Conservation (phyloP, 2,113 vertebrate species). For the Halcyon senegalensis region DNA sequence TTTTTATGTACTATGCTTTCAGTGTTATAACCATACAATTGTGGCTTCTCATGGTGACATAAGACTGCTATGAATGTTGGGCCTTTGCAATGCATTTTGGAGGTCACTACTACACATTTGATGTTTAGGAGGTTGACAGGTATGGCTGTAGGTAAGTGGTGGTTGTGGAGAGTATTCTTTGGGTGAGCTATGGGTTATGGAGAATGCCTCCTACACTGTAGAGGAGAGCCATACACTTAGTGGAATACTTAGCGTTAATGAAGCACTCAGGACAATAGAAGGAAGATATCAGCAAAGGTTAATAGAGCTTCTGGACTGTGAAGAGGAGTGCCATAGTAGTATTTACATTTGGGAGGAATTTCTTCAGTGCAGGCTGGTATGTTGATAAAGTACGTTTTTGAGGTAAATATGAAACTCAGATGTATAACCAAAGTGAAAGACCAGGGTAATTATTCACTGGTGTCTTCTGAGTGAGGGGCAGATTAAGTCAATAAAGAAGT, state of each 20-base stretch:
- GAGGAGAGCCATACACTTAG: background rate
- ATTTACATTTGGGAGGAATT: background rate
- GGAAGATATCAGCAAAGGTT: background rate
- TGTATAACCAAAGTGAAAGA: background rate
- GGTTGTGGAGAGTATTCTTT: slow-evolving; percentile 53
- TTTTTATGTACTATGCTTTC: slow-evolving; percentile 80
- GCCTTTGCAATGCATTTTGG: slow-evolving; percentile 78
- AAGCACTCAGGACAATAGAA: background rate
- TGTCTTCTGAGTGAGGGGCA: background rate
- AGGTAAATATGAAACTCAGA: background rate
- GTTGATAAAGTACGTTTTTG: background rate
- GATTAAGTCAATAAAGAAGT: background rate
- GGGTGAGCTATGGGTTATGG: slow-evolving; percentile 62
- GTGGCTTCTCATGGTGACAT: slow-evolving; percentile 80
- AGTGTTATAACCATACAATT: slow-evolving; percentile 82
- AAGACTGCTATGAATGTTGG: slow-evolving; percentile 76
- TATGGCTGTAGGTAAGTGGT: slow-evolving; percentile 79
- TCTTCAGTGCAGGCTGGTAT: background rate
- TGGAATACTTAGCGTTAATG: background rate
- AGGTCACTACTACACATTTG: slow-evolving; percentile 77
- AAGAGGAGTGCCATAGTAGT: background rate
- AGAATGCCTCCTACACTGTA: background rate
- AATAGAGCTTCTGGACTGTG: background rate
- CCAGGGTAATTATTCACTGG: background rate
- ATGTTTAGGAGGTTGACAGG: slow-evolving; percentile 80